Evolutionary conservation across 2,888 invertebrate genomes (phyloP).

Genomic region (Ophion slaviceki): DNA sequence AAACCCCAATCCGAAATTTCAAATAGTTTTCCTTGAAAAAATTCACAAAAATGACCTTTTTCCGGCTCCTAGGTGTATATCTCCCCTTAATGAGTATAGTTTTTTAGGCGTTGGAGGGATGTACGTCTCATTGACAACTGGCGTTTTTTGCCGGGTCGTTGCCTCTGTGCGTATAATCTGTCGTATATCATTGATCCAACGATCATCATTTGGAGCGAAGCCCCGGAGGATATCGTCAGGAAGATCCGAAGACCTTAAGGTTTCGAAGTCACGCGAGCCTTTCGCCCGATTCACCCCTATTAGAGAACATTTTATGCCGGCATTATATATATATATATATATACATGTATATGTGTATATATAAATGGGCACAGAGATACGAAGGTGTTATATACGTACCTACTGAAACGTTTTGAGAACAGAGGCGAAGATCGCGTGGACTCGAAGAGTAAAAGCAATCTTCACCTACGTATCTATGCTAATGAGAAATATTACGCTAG

Average conservation of each 20-base stretch:
- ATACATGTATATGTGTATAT: constrained; percentile 38
- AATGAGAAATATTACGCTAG: constrained; percentile 70
- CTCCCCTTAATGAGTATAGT: neutral
- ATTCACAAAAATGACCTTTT: too few relatives aligned
- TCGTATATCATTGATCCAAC: constrained; percentile 63
- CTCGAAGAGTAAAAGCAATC: constrained; percentile 70
- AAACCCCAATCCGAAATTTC: too few relatives aligned
- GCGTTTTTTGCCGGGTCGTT: constrained; percentile 27
- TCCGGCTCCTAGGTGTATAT: too few relatives aligned
- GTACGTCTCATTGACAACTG: neutral
- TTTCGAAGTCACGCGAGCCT: constrained; percentile 62
- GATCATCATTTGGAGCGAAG: constrained; percentile 59
- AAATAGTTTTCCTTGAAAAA: too few relatives aligned
- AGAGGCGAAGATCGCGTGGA: constrained; percentile 68
- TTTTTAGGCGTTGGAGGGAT: neutral
- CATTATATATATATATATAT: constrained; percentile 20
- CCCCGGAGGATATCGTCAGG: constrained; percentile 57
- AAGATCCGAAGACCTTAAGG: constrained; percentile 61
- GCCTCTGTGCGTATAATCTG: constrained; percentile 54
- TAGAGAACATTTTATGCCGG: constrained; percentile 54
- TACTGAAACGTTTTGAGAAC: constrained; percentile 62
- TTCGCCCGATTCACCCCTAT: constrained; percentile 52
- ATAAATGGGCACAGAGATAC: constrained; percentile 46
- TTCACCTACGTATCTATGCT: constrained; percentile 72
- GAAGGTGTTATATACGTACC: constrained; percentile 53